Evolutionary conservation across 2,888 invertebrate species (phyloP).

Genomic region (Limnephilus marmoratus): DNA sequence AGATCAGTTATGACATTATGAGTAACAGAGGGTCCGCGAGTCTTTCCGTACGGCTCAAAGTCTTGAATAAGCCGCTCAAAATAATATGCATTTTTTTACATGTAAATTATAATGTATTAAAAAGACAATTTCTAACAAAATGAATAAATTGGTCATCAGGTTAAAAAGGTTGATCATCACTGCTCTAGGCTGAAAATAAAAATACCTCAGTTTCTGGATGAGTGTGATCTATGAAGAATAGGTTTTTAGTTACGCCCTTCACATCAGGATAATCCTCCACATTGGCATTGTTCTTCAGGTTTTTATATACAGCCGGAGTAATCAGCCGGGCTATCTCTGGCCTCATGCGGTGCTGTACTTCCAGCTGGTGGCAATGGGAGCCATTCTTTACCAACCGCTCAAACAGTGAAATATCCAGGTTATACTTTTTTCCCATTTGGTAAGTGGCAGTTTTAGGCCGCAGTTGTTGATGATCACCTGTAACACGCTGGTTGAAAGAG

Average conservation of each 20-base stretch:
- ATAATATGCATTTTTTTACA: too few relatives aligned
- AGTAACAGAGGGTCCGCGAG: too few relatives aligned
- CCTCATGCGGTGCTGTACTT: slow-evolving; percentile 87
- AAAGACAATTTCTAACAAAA: too few relatives aligned
- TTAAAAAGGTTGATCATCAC: too few relatives aligned
- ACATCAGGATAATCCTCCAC: slow-evolving; percentile 79
- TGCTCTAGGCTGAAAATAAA: slow-evolving; percentile 34
- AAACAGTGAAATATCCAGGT: slow-evolving; percentile 88
- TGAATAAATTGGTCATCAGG: too few relatives aligned
- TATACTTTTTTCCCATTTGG: slow-evolving; percentile 80
- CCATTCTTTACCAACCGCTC: slow-evolving; percentile 87
- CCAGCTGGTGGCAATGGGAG: slow-evolving; percentile 78
- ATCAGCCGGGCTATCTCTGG: slow-evolving; percentile 75
- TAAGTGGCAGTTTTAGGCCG: slow-evolving; percentile 85
- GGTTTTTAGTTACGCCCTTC: slow-evolving; percentile 78
- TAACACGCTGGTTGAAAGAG: background rate
- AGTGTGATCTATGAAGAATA: slow-evolving; percentile 84
- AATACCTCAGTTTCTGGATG: slow-evolving; percentile 77
- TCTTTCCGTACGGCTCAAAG: too few relatives aligned
- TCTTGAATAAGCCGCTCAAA: too few relatives aligned
- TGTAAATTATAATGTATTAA: too few relatives aligned
- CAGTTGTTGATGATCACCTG: slow-evolving; percentile 89
- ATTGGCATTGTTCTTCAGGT: slow-evolving; percentile 78
- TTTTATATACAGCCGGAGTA: slow-evolving; percentile 83
- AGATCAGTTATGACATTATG: too few relatives aligned